Base-by-base conservation (phyloP, 1,140 invertebrate species). In the Dendroctonus ponderosae region DNA sequence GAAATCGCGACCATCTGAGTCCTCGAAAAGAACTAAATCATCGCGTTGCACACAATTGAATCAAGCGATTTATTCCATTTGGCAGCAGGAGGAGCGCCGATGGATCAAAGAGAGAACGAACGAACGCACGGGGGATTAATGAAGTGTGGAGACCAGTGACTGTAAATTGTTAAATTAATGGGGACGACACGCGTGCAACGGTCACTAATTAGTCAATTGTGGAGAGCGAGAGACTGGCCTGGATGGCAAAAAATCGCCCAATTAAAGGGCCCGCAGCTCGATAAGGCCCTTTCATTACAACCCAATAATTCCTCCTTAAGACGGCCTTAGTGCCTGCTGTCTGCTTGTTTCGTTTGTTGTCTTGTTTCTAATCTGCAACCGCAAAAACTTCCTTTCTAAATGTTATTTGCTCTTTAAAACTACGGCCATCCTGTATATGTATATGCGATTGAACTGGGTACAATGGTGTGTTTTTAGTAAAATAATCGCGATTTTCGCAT, bases 101-200 rank as follows among this genome's bases (percentile, higher is more conserved):
- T 44, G 7, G 50, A 54, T 63, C 61, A 63, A 63, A 63, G 50
- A 26, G 42, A 53, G 61, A 40, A 53, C 9, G 42, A 12, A 46
- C 43, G 43, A 11, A 11, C 8, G 26, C n/a, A 62, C 12, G 50
- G 46, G 54, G 46, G 9, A 26, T 53, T 63, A 63, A 63, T 63
- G 61, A 63, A 63, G 51, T 43, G 39, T 42, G 41, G 51, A 37
- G 50, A 53, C 61, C 61, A 40, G 59, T 51, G 46, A 48, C 26
- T 61, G 49, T 61, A 63, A 63, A 63, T 63, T 63, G 51, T 42
- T 42, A 51, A 63, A 63, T 63, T 63, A 63, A 63, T 63, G 46
- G 61, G 14, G 51, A 46, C 26, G 42, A 59, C 57, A 48, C 57
- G 57, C 57, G 57, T 48, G 26, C 39, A 54, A 63, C 38, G 41